Evolutionary conservation across 2,888 invertebrate species (phyloP), one percentile per base, ranked within the genome.

Genomic region (Lepidocyrtoides sp.): DNA sequence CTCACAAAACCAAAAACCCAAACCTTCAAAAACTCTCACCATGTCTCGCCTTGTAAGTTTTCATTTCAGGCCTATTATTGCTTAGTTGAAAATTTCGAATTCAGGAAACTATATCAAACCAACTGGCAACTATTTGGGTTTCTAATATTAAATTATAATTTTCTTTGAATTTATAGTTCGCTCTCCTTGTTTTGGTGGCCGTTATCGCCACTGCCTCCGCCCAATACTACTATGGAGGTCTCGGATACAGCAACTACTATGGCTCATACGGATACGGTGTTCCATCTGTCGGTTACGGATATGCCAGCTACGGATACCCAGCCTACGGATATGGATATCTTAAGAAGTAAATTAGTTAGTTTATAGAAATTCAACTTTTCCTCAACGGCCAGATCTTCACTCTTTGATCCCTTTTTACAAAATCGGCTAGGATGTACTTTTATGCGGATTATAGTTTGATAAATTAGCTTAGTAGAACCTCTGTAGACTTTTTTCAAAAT

Each of bases 21-120:
- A 90, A 85, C 90, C 75, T 26, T 14, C 66, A 66, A 51, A 89
- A 89, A 36, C 20, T 60, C 75, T 79, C 90, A 85, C 72, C 77
- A 90, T 90, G 90, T 90, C 90, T 90, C 90, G 90, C 83, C 90
- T 90, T 90, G 83, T 90, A 83, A 84, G 83, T 83, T 63, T 77
- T 23, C 26, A 66, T 20, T 88, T 8, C 51, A 12, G 7, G 8
- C 23, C 3, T 75, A 20, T 75, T 75, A 26, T n/a, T n/a, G n/a
- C n/a, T n/a, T n/a, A n/a, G n/a, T 12, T n/a, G 75, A 48, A 41
- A 41, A 23, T 29, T 41, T 17, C 23, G 10, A 2, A 17, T 29
- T 72, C 14, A 7, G n/a, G n/a, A n/a, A n/a, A n/a, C n/a, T n/a
- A n/a, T n/a, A n/a, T n/a, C n/a, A n/a, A n/a, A n/a, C n/a, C n/a